Base-by-base conservation (phyloP, 2,113 vertebrate species). In the Tympanuchus pallidicinctus region DNA sequence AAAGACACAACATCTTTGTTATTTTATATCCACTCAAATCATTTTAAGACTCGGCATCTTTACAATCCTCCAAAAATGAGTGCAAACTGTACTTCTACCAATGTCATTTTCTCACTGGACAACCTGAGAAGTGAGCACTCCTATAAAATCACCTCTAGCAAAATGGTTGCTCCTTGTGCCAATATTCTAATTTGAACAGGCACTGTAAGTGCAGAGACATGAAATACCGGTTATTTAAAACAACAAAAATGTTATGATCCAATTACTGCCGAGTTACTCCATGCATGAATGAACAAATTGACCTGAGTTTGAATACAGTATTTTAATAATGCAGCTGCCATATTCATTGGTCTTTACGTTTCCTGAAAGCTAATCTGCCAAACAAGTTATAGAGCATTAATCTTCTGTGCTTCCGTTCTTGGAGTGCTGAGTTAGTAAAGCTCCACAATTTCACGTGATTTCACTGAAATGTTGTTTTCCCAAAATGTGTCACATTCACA, bases 341-440 rank as follows among this genome's bases (percentile, higher is more conserved):
- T 94, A 66, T 92, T 96, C 88, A 72, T 69, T 93, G 86, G 84
- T 95, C 85, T 89, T 76, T 94, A 80, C 75, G 47, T 93, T 97
- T 97, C 97, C 95, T 96, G 93, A 95, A 96, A 97, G 88, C 73
- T 94, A 95, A 97, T 97, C 94, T 96, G 93, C 93, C 96, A 94
- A 94, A 87, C 86, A 89, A 96, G 70, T 93, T 43, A 34, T 14
- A 82, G 47, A 88, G 83, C 42, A 94, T 93, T 94, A 92, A 97
- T 69, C 86, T 88, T 45, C 82, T 91, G 82, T 0, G 19, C 84
- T 97, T 97, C 96, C 91, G 56, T 95, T 92, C 95, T 86, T 79
- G 64, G 52, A 94, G 88, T 66, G 88, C 89, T 69, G 81, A 67
- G 47, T 92, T 50, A 89, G 94, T 82, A 95, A 96, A 70, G 94